Base-by-base conservation (phyloP, 2,113 vertebrate species). In the Albula glossodonta region DNA sequence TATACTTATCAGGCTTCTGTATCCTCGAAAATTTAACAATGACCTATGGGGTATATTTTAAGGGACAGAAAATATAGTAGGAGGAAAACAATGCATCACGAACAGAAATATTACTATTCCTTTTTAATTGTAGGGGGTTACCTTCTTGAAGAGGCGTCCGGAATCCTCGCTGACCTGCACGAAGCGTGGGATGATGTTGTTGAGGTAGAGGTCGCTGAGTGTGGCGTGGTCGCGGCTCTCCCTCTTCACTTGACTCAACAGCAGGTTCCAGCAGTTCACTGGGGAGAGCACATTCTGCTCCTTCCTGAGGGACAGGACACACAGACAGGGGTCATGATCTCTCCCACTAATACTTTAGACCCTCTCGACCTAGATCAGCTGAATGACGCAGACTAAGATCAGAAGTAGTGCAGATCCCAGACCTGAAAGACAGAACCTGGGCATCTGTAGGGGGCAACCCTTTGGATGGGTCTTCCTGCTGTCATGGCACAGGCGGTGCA, bases 161-260 rank as follows among this genome's bases (percentile, higher is more conserved):
- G 97, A 98, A 87, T 99, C 98, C 91, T 99, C 98, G 78, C 97
- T 97, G 96, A 99, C 96, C 96, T 99, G 98, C 4, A 97, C 97
- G 0, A 99, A 99, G 87, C 98, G 97, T 0, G 98, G 98, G 89
- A 99, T 99, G 94, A 99, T 98, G 93, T 99, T 99, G 94, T 99
- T 99, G 96, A 99, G 96, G 96, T 99, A 99, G 94, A 99, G 98
- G 92, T 99, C 98, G 49, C 98, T 99, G 85, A 99, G 94, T 0
- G 98, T 99, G 89, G 98, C 98, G 5, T 98, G 98, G 90, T 99
- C 97, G 51, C 98, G 95, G 95, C 98, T 99, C 93, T 99, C 98
- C 88, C 98, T 94, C 93, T 99, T 99, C 93, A 99, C 97, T 89
- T 99, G 98, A 15, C 97, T 96, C 89, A 99, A 95, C 91, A 99